Evolutionary conservation across 2,888 invertebrate genomes (phyloP).

Genomic region (Nebria brevicollis): DNA sequence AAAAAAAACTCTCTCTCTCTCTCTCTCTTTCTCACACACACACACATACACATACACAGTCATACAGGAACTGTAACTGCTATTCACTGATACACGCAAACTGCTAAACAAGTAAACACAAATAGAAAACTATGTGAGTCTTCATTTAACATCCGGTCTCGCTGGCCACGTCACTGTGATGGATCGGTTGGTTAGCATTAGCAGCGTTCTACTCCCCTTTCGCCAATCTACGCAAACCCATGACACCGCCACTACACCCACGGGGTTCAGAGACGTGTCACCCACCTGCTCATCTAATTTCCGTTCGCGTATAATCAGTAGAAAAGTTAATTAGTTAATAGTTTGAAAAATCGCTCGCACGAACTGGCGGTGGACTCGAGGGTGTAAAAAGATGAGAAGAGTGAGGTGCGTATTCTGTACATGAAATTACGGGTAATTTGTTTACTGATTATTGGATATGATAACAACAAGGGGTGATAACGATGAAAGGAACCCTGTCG

Average conservation of each 20-base stretch:
- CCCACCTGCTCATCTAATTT: slow-evolving; percentile 36
- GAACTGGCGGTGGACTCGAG: neutral
- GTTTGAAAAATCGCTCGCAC: slow-evolving; percentile 38
- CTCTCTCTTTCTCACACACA: no score
- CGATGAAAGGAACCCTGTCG: slow-evolving; percentile 20
- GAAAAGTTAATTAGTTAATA: slow-evolving; percentile 41
- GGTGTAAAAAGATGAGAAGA: neutral
- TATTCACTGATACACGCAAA: neutral
- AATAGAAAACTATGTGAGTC: slow-evolving; percentile 40
- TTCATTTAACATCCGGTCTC: slow-evolving; percentile 32
- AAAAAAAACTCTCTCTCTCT: no score
- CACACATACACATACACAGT: neutral
- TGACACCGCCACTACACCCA: neutral
- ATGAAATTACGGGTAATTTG: slow-evolving; percentile 27
- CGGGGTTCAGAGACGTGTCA: neutral
- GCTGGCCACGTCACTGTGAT: slow-evolving; percentile 35
- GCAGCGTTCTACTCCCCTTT: neutral
- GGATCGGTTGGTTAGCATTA: slow-evolving; percentile 22
- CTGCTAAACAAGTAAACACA: slow-evolving; percentile 22
- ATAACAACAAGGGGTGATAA: slow-evolving; percentile 10
- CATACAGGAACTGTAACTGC: neutral
- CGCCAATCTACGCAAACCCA: neutral
- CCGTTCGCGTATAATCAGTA: slow-evolving; percentile 31
- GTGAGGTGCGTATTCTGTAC: neutral
- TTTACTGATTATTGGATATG: slow-evolving; percentile 32